Base-by-base conservation (phyloP, 2,888 invertebrate genomes). In the Poecilobothrus nobilitatus region DNA sequence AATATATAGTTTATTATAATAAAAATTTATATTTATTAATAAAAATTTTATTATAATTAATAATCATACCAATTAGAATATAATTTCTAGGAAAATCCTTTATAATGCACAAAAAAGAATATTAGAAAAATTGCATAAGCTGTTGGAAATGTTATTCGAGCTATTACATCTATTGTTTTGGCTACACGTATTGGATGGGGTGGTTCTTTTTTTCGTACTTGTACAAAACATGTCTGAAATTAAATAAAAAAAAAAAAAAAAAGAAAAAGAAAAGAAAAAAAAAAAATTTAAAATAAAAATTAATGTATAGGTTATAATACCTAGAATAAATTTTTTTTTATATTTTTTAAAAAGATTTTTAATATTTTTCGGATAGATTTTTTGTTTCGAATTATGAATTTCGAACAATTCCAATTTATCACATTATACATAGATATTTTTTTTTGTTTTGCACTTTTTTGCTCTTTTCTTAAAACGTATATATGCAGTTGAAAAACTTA, bases 81-180 rank as follows among this genome's bases (percentile, higher is more conserved):
- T 53, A 53, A 62, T 72, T 76, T 75, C 79, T 82, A 82, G 76
- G 82, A 81, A 78, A 90, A 91, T 84, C 91, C 92, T 84, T 92
- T 93, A 85, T 94, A 94, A 86, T 93, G 93, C 79, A 94, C 92
- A 86, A 95, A 95, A 87, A 95, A 95, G 86, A 94, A 95, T 82
- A 94, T 91, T 79, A 95, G 89, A 85, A 95, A 95, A 81, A 94
- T 89, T 80, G 93, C 90, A 84, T 93, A 95, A 79, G 95, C 94
- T 76, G 92, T 89, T 76, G 95, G 95, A 86, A 95, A 95, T 76
- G 94, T 94, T 82, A 95, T 92, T 83, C 95, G 88, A 71, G 95
- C 94, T 80, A 95, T 94, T 76, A 94, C 94, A 85, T 95, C 94
- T 82, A 95, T 95, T 71, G 94, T 94, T 85, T 95, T 95, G 76